Conservation (phyloP, 2,888 invertebrate species). For the Nyleta sp. region DNA sequence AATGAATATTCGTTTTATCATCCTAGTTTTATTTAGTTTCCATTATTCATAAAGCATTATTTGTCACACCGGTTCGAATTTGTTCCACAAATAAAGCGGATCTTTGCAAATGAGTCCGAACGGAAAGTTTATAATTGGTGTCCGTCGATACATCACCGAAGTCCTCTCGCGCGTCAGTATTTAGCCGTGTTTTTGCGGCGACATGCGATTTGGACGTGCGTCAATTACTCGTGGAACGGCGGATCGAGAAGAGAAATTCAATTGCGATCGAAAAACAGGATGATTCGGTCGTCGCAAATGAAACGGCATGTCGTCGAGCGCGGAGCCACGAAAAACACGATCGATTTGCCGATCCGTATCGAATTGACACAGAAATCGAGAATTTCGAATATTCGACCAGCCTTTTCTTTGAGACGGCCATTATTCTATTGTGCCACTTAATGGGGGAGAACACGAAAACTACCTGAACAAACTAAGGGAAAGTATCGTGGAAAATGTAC, state of each 20-base stretch:
- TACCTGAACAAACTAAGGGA: no score
- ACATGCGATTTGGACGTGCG: slow-evolving; percentile 67
- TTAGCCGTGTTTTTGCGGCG: slow-evolving; percentile 52
- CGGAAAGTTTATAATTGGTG: slow-evolving; percentile 56
- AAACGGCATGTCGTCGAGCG: slow-evolving; percentile 67
- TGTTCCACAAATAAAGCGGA: slow-evolving; percentile 32
- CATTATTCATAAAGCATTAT: no score
- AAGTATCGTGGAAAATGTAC: no score
- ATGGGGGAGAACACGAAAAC: neutral
- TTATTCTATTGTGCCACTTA: slow-evolving; percentile 38
- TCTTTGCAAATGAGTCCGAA: slow-evolving; percentile 31
- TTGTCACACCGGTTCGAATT: neutral
- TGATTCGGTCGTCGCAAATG: slow-evolving; percentile 72
- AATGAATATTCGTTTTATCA: no score
- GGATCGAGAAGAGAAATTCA: slow-evolving; percentile 74
- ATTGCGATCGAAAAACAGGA: slow-evolving; percentile 75
- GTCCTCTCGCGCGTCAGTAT: slow-evolving; percentile 34
- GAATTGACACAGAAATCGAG: slow-evolving; percentile 56
- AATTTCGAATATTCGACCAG: slow-evolving; percentile 49
- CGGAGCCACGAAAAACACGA: slow-evolving; percentile 57
- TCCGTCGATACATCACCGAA: slow-evolving; percentile 40
- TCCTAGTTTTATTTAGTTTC: no score
- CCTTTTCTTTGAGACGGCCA: slow-evolving; percentile 14
- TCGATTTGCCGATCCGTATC: slow-evolving; percentile 59
- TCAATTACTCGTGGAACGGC: slow-evolving; percentile 72